A percentile compares a stretch with the other conserved stretches of the same genome.
phyloP scores from a whole-genome alignment of 2,888 invertebrate genomes.

The Eristalis tenax region DNA sequence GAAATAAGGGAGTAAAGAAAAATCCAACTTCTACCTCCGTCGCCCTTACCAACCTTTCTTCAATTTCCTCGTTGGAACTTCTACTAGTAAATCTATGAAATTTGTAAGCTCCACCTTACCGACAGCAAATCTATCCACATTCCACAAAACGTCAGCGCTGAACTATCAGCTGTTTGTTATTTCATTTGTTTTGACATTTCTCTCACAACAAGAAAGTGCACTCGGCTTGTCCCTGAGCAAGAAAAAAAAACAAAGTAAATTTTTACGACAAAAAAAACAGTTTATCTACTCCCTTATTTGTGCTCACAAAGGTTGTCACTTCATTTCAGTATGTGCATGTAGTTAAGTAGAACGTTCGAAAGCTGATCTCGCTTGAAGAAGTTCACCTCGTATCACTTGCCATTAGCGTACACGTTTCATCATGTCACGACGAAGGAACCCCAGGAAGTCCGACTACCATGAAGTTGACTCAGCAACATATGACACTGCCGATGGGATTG shows the following conservation, averaged over 20 bases:
- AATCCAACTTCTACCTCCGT: too few species aligned
- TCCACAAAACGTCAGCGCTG: background rate
- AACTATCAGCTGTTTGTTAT: background rate
- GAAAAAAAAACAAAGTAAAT: slow-evolving; percentile 28
- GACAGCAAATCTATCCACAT: background rate
- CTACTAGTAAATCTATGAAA: too few species aligned
- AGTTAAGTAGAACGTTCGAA: background rate
- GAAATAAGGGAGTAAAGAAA: too few species aligned
- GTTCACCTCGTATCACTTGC: slow-evolving; percentile 12
- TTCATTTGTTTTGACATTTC: slow-evolving; percentile 3
- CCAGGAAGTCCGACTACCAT: slow-evolving; percentile 23
- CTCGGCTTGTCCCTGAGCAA: background rate
- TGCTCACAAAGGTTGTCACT: slow-evolving; percentile 14
- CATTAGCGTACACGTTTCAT: background rate
- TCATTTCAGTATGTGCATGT: slow-evolving; percentile 24
- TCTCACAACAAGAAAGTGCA: slow-evolving; percentile 7
- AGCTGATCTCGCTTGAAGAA: background rate
- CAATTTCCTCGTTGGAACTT: too few species aligned
- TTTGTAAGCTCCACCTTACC: background rate
- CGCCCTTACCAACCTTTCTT: too few species aligned
- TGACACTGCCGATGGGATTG: slow-evolving; percentile 54
- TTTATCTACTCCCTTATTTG: slow-evolving; percentile 4
- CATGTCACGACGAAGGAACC: slow-evolving; percentile 57
- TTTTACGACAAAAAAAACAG: background rate
- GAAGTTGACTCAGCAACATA: slow-evolving; percentile 20